These are phyloP conservation scores for Actinostola sp. DNA, from an alignment of 92 coral and sea anemone species.

Conservation along the genomic window DNA sequence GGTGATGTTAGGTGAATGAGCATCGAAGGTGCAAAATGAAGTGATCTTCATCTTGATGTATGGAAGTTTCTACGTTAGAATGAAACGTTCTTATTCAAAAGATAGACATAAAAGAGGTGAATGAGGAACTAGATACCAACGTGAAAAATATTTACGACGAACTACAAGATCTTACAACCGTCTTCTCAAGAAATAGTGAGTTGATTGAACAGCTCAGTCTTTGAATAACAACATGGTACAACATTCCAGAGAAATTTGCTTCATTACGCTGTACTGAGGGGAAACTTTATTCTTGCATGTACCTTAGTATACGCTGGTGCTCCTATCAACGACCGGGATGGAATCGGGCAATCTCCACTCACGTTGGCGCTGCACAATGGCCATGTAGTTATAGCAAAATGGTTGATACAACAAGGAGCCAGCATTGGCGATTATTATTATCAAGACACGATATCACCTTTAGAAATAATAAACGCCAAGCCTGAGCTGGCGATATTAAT, in stretches of 20 bases:
- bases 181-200: background rate
- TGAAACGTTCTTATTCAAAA: too few species aligned
- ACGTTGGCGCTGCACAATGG: constrained; percentile 34
- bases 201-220: too few species aligned
- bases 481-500: too few species aligned
- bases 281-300: constrained; percentile 8
- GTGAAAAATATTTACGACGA: background rate
- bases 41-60: too few species aligned
- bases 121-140: too few species aligned
- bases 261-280: constrained; percentile 14
- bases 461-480: constrained; percentile 13
- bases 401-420: constrained; percentile 30
- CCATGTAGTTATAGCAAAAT: constrained; percentile 10
- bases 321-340: constrained; percentile 23
- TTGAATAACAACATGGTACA: constrained; percentile 4
- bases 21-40: too few species aligned
- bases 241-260: constrained; percentile 30
- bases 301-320: constrained; percentile 19
- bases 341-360: constrained; percentile 47
- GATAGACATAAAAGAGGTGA: too few species aligned
- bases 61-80: too few species aligned
- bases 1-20: too few species aligned
- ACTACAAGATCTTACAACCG: background rate
- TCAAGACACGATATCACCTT: constrained; percentile 5
- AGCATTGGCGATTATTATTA: background rate